Evolutionary conservation across 2,888 invertebrate genomes (phyloP), one percentile per base, ranked within the genome.

Genomic region (Euphydryas editha): DNA sequence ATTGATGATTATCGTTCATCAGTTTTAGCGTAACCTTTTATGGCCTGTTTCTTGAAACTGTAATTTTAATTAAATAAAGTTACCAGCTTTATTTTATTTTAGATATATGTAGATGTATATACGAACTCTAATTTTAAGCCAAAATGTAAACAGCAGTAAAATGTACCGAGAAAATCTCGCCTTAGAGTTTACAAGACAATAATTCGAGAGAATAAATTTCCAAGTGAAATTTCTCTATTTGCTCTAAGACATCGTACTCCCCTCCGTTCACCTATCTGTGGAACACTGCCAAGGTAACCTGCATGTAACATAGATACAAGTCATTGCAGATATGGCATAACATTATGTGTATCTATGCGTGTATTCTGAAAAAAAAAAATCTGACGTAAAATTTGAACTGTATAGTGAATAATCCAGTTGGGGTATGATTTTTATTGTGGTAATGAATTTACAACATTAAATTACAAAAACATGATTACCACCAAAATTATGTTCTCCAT

Each of bases 201-300:
- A 74, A 74, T 74, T 67, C 74, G 37, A 63, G 68, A 65, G 68
- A 62, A 80, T 81, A 77, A 77, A 81, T 78, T 74, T 78, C 67
- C 70, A 73, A 76, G 78, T 73, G 77, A 78, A 78, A 79, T 78
- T 81, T 80, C 78, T 83, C 81, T 81, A 78, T 83, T 83, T 81
- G 75, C 58, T 69, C 70, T 71, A 68, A 68, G 72, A 73, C 72
- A 72, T 63, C 64, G 71, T 66, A 62, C 67, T 73, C 60, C 62
- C 64, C 71, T 79, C 60, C 59, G 72, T 75, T 75, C 82, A 85
- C 84, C 84, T 85, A 84, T 82, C 83, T 77, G 74, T 73, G 82
- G 84, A 81, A 77, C 78, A 37, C 72, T 81, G 87, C 86, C 86
- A 86, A 85, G 83, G 81, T 80, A 84, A 86, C 85, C 86, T 85